A percentile compares a stretch with the other conserved stretches of the same genome.
phyloP scores from a whole-genome alignment of 2,888 invertebrate species.

The Xiphydria camelus region DNA sequence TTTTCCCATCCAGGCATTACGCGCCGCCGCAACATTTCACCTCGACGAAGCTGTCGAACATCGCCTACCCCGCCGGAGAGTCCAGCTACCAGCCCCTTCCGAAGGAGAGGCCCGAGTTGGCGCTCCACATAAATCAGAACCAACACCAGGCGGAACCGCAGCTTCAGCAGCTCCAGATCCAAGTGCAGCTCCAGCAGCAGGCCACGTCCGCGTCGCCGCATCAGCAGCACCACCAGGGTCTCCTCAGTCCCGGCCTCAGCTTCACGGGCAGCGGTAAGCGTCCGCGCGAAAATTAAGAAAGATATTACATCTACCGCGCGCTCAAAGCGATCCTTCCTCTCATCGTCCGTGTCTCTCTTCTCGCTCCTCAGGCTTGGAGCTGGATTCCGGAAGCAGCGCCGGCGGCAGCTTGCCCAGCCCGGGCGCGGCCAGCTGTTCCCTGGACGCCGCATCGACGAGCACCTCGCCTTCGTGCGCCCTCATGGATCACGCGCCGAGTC shows the following conservation, averaged over 20 bases:
- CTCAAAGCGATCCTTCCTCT: no score
- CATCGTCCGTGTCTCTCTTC: no score
- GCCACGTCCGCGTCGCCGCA: slow-evolving; percentile 60
- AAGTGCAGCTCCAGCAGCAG: slow-evolving; percentile 72
- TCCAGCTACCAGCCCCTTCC: slow-evolving; percentile 65
- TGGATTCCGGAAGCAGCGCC: slow-evolving; percentile 75
- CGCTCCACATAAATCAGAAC: slow-evolving; percentile 64
- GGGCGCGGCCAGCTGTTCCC: slow-evolving; percentile 71
- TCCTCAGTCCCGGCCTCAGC: slow-evolving; percentile 64
- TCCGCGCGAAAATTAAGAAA: no score
- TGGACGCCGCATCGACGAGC: slow-evolving; percentile 64
- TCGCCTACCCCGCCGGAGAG: slow-evolving; percentile 44
- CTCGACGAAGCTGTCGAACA: slow-evolving; percentile 38
- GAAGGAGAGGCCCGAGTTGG: slow-evolving; percentile 66
- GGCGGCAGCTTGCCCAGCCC: slow-evolving; percentile 80
- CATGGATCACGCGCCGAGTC: slow-evolving; percentile 55
- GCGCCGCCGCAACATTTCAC: slow-evolving; percentile 46
- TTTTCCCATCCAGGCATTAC: slow-evolving; percentile 44
- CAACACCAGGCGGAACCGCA: slow-evolving; percentile 63
- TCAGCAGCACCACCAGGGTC: slow-evolving; percentile 41
- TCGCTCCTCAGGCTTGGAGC: slow-evolving; percentile 60
- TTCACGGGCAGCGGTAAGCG: slow-evolving; percentile 67
- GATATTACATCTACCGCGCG: no score
- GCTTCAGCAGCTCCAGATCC: slow-evolving; percentile 70
- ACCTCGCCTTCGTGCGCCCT: slow-evolving; percentile 52